Conservation (phyloP, 2,113 vertebrate species). For the Naja naja region DNA sequence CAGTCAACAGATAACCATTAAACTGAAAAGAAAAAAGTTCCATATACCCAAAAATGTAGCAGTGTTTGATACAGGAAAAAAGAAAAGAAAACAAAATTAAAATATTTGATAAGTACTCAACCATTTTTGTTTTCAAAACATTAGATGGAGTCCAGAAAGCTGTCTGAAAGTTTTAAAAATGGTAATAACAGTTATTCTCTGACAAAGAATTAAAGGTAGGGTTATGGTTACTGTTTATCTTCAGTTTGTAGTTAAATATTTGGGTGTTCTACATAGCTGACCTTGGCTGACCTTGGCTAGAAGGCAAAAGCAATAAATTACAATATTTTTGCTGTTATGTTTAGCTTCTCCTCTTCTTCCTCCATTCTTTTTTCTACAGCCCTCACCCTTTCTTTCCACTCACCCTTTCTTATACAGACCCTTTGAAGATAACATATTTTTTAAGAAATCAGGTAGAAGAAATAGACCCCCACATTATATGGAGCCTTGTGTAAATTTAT, state of each 20-base stretch:
- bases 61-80: background rate
- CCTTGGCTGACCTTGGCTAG: background rate
- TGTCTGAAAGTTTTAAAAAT: background rate
- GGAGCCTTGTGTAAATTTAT: background rate
- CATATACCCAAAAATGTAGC: background rate
- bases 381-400: background rate
- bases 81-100: background rate
- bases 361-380: background rate
- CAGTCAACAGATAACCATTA: background rate
- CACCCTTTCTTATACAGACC: background rate
- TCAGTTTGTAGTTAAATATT: background rate
- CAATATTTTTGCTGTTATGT: background rate
- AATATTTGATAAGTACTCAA: background rate
- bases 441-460: background rate
- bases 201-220: background rate
- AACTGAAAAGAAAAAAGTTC: background rate
- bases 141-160: background rate
- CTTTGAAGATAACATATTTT: background rate
- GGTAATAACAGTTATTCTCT: background rate
- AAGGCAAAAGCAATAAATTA: background rate
- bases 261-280: background rate
- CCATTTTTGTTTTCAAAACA: background rate
- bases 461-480: background rate
- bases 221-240: background rate
- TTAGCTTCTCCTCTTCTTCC: background rate